Conservation (phyloP, 2,113 vertebrate species). For the Nesoenas mayeri region DNA sequence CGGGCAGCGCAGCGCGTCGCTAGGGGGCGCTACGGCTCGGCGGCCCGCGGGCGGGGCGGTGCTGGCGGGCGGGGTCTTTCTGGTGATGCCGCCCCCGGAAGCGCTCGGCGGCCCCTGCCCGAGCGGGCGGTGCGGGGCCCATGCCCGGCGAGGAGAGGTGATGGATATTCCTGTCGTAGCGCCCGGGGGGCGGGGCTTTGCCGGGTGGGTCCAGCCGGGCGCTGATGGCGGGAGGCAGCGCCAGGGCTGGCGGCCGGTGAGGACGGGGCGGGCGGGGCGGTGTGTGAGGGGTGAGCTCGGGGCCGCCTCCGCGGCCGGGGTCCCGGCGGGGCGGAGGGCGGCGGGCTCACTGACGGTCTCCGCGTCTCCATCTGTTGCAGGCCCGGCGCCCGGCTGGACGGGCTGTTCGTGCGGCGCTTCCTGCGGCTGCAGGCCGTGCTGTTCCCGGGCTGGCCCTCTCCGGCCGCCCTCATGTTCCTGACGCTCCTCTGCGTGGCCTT, state of each 20-base stretch:
- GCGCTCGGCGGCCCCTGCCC: not conserved
- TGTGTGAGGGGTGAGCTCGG: too few relatives aligned
- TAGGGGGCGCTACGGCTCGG: not conserved
- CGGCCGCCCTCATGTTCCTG: constrained; percentile 87
- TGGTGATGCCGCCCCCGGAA: not conserved
- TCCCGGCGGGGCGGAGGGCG: not conserved
- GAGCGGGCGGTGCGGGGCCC: not conserved
- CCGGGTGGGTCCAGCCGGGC: not conserved
- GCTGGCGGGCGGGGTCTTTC: not conserved
- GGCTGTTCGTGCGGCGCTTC: constrained; percentile 85
- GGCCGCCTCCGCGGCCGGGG: not conserved
- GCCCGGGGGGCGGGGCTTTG: not conserved
- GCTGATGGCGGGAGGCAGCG: not conserved
- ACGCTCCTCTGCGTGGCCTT: constrained; percentile 87
- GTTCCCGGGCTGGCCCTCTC: constrained; percentile 86
- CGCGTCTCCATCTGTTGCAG: constrained; percentile 53
- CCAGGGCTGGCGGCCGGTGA: not conserved
- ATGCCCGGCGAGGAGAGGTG: not conserved
- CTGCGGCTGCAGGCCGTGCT: constrained; percentile 84
- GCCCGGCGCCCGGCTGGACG: constrained; percentile 78
- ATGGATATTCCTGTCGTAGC: not conserved
- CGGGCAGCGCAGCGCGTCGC: not conserved
- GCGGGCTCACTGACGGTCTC: not conserved
- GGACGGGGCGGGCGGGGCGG: not conserved
- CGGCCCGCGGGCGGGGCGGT: not conserved